Evolutionary conservation across 2,113 vertebrate species (phyloP).

Genomic region (Labeo rohita): DNA sequence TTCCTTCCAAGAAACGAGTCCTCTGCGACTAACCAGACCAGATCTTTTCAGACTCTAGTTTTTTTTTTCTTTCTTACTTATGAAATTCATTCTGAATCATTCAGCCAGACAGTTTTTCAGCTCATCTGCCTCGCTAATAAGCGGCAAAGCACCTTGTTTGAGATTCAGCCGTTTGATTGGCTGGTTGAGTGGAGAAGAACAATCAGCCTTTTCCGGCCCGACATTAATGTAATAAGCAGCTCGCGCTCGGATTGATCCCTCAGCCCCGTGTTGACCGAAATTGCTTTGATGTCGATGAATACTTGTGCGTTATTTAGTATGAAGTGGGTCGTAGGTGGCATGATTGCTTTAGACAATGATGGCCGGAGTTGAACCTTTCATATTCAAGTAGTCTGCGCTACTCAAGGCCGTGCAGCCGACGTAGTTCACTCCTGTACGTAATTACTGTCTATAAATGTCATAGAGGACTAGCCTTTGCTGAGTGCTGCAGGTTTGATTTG

Average conservation of each 20-base stretch:
- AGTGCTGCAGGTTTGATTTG: neutral
- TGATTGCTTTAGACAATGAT: neutral
- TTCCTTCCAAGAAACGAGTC: neutral
- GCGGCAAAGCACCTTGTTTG: neutral
- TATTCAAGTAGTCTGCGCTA: neutral
- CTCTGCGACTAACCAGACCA: neutral
- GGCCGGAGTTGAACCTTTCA: neutral
- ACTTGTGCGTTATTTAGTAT: neutral
- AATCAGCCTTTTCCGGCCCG: neutral
- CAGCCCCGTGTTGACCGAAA: neutral
- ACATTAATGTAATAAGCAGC: neutral
- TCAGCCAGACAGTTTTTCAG: neutral
- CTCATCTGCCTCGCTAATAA: constrained; percentile 20
- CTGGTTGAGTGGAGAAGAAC: neutral
- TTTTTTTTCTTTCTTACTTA: neutral
- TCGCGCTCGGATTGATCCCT: neutral
- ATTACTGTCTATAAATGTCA: constrained; percentile 17
- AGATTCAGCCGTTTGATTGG: constrained; percentile 4
- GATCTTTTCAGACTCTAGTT: neutral
- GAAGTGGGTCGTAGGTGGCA: constrained; percentile 27
- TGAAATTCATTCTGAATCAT: neutral
- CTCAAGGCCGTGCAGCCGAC: neutral
- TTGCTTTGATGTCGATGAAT: constrained; percentile 19
- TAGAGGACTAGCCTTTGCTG: neutral
- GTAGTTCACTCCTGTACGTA: neutral